Evolutionary conservation across 2,113 vertebrate genomes (phyloP).

Genomic region (Dendropsophus ebraccatus): DNA sequence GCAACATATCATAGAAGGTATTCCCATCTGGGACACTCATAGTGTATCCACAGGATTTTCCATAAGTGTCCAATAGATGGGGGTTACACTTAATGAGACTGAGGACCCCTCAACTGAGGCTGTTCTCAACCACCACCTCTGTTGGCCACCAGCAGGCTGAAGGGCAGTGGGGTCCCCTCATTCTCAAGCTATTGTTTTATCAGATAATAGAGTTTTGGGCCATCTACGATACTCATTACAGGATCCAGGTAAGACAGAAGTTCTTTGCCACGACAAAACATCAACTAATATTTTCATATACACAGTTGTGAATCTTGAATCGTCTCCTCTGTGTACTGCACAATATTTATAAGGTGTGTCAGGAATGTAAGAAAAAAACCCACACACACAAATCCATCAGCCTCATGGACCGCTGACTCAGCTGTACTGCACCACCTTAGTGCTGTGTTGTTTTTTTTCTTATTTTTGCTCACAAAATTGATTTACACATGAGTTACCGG

Average conservation of each 20-base stretch:
- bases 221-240: no score
- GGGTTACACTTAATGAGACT: no score
- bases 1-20: no score
- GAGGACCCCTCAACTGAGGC: no score
- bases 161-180: no score
- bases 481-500: conserved; percentile 21
- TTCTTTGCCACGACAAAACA: background rate
- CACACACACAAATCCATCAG: background rate
- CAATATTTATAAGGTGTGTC: conserved; percentile 6
- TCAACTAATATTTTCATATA: background rate
- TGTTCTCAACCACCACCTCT: no score
- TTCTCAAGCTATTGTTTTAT: no score
- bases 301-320: background rate
- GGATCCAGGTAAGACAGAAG: background rate
- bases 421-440: background rate
- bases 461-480: background rate
- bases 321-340: background rate
- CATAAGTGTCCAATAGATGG: no score
- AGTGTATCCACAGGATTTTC: no score
- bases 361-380: background rate
- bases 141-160: no score
- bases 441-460: background rate
- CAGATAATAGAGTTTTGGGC: no score
- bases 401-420: background rate
- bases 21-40: no score